Base-by-base conservation (phyloP, 1,140 invertebrate species). In the Solen grandis region DNA sequence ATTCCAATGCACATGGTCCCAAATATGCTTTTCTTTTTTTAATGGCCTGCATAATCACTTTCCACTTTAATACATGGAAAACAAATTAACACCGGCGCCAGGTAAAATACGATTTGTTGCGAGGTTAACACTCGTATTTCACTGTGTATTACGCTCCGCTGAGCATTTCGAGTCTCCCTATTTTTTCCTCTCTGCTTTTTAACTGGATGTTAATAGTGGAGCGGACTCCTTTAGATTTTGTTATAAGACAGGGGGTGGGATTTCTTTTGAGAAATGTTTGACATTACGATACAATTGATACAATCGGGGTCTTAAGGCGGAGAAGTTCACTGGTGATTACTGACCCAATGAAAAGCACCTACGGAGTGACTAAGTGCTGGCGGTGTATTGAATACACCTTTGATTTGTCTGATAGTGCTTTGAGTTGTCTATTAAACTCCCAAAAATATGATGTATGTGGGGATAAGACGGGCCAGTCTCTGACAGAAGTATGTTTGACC, bases 271-370 rank as follows among this genome's bases (percentile, higher is more conserved):
- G 41, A 75, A 78, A 46, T 59, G 63, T 68, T 78, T 78, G 75
- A 78, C 75, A 78, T 78, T 78, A 78, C 65, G 75, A 57, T 69
- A 57, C 50, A 60, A 69, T 33, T 78, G 75, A 78, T 78, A 78
- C 75, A 78, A 78, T 69, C 54, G 65, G 33, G 65, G 63, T 46
- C 46, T 5, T 31, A 55, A 60, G 65, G 75, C 52, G 63, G 75
- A 60, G 75, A 55, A 78, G 65, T 69, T 69, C 52, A 46, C 3
- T 52, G 54, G 27, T 78, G 75, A 78, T 78, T 78, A 69, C 75
- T 66, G 65, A 78, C 75, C 65, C 75, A 55, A 59, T 78, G 75
- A 68, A 78, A 69, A 66, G 75, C 74, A 76, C 62, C 74, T 60
- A 76, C 19, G 31, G 74, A 60, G 74, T 76, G 74, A 76, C 74